These are phyloP conservation scores for Elgonia sp. DNA, from an alignment of 2,888 invertebrate genomes.

Conservation along the genomic window DNA sequence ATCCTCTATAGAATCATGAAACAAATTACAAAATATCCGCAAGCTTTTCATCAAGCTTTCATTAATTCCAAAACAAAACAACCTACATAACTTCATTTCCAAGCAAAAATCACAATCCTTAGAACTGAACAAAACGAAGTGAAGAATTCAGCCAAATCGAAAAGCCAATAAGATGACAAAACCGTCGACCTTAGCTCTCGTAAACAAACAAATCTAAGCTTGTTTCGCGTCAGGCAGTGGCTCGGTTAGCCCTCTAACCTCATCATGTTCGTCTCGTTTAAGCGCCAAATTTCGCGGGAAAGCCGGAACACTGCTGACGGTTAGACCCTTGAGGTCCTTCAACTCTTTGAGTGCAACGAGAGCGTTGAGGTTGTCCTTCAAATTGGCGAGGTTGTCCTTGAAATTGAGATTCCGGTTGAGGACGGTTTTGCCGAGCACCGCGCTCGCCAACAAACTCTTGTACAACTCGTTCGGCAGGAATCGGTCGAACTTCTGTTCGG, in stretches of 20 bases:
- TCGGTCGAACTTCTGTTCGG: constrained; percentile 86
- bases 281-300: constrained; percentile 86
- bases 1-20: too few species aligned
- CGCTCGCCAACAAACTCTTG: constrained; percentile 92
- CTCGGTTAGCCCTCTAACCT: constrained; percentile 81
- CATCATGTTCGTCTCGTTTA: constrained; percentile 85
- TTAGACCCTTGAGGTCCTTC: constrained; percentile 85
- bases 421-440: constrained; percentile 88
- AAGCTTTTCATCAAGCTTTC: too few species aligned
- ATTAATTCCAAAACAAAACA: too few species aligned
- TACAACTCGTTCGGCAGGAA: constrained; percentile 93
- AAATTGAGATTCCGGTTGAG: constrained; percentile 85
- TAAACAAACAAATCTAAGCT: constrained; percentile 1
- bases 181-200: background rate
- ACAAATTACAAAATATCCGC: too few species aligned
- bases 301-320: constrained; percentile 86
- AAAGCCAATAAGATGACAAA: background rate
- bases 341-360: constrained; percentile 85
- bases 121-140: too few species aligned
- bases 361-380: constrained; percentile 85
- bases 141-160: too few species aligned
- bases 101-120: too few species aligned
- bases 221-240: background rate
- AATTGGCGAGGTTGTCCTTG: constrained; percentile 85
- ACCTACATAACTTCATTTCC: too few species aligned